Conservation (phyloP, 2,113 vertebrate species). For the Pachypanchax playfairii region DNA sequence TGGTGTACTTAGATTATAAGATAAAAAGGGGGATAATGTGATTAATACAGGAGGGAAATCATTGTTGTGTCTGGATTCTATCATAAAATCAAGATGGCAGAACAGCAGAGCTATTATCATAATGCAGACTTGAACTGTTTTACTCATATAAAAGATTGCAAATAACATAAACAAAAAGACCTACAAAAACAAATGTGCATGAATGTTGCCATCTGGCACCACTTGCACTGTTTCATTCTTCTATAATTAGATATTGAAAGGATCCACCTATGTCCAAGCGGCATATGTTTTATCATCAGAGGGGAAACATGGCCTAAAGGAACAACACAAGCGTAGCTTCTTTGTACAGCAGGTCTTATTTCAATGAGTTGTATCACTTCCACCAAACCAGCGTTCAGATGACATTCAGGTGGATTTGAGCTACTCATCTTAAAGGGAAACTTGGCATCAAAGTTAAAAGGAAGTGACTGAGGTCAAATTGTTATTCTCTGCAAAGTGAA, state of each 20-base stretch:
- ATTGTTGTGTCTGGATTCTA: neutral
- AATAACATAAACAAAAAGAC: neutral
- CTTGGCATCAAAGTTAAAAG: conserved; percentile 3
- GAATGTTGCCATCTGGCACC: neutral
- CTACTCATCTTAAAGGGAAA: conserved; percentile 1
- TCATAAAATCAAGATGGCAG: neutral
- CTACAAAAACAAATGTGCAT: conserved; percentile 1
- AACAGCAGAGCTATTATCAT: neutral
- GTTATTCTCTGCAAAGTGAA: conserved; percentile 10
- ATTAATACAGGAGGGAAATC: neutral
- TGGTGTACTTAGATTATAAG: neutral
- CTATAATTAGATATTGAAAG: neutral
- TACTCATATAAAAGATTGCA: conserved; percentile 11
- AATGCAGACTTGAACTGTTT: conserved; percentile 23
- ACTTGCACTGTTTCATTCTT: neutral
- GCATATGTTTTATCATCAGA: neutral
- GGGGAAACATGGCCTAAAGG: neutral
- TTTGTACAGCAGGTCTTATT: neutral
- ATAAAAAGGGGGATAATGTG: neutral
- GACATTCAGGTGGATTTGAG: conserved; percentile 13
- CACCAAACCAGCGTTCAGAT: neutral
- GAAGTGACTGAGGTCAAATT: conserved; percentile 1
- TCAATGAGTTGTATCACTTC: conserved; percentile 7
- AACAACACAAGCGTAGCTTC: neutral
- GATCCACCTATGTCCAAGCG: neutral